Evolutionary conservation across 1,140 invertebrate species (phyloP), one percentile per base, ranked within the genome.

Genomic region (Brachionus angularis): DNA sequence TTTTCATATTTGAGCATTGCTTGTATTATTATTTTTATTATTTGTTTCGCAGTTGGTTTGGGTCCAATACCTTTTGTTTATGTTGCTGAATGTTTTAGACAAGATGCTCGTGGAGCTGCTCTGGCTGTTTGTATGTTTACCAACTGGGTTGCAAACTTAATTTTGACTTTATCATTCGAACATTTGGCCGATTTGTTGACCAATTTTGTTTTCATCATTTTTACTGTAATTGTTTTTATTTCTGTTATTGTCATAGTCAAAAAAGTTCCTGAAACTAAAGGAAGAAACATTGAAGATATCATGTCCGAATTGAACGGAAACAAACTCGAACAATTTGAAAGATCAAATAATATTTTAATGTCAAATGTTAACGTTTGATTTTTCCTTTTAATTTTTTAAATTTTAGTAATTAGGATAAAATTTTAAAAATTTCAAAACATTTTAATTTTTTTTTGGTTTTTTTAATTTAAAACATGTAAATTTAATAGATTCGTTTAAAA

Each of bases 261-360:
- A 3, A 67, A 67, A 47, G 92, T 97, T 79, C 94, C 94, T 78
- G 94, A 98, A 86, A 98, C 94, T 73, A 96, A 96, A 85, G 96
- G 96, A 83, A 94, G 93, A 85, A 95, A 92, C 73, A 94, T 96
- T 81, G 93, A 96, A 85, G 93, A 98, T 82, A 96, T 97, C 10
- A 67, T 80, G 85, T 52, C 3, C n/a, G 27, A 71, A 29, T 52
- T 71, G 23, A 67, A 67, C 27, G 36, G 36, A 34, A 18, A 67
- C 14, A 47, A 67, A 7, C 21, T 8, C 14, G 14, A 36, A 16
- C 3, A 58, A 5, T 39, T 39, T 23, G 53, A 58, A 5, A 58
- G n/a, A n/a, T n/a, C n/a, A n/a, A n/a, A n/a, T n/a, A n/a, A n/a
- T n/a, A n/a, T n/a, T n/a, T n/a, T n/a, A n/a, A n/a, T n/a, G n/a